Evolutionary conservation across 2,888 invertebrate species (phyloP).

Genomic region (Hemicrepidius hirtus): DNA sequence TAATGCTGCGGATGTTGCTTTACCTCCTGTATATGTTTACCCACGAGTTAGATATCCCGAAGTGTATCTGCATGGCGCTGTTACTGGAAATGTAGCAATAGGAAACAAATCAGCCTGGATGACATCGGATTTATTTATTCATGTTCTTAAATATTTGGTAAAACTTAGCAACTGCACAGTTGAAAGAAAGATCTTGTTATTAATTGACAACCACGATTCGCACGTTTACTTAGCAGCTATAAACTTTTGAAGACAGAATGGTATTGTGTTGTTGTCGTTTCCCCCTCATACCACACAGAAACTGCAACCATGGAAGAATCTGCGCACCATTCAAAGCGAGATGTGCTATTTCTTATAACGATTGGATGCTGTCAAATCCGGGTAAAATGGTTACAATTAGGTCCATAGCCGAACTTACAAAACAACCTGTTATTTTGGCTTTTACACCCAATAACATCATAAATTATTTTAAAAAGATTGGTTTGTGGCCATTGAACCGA

Average conservation of each 20-base stretch:
- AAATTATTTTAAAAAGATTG: too few relatives aligned
- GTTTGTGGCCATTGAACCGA: too few relatives aligned
- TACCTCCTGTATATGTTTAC: slow-evolving; percentile 63
- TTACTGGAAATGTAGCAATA: slow-evolving; percentile 59
- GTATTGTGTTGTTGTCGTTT: not conserved
- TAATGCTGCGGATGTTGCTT: slow-evolving; percentile 61
- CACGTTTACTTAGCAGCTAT: not conserved
- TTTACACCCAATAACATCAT: too few relatives aligned
- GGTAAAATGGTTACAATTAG: too few relatives aligned
- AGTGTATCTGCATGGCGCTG: slow-evolving; percentile 53
- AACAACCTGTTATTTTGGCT: too few relatives aligned
- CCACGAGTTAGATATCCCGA: slow-evolving; percentile 37
- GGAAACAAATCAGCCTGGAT: slow-evolving; percentile 62
- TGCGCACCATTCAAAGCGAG: too few relatives aligned
- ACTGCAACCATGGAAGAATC: too few relatives aligned
- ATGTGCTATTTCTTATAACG: too few relatives aligned
- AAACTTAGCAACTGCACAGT: not conserved
- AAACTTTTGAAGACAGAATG: not conserved
- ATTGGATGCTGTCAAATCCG: too few relatives aligned
- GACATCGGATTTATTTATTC: slow-evolving; percentile 59
- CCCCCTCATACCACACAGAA: too few relatives aligned
- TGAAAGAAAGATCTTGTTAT: not conserved
- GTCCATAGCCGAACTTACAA: too few relatives aligned
- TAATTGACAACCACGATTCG: not conserved
- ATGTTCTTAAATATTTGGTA: slow-evolving; percentile 60